Percentiles rank a stretch among this genome's conserved stretches.
phyloP scores from a whole-genome alignment of 2,113 vertebrate species.

The Cnemophilus loriae region DNA sequence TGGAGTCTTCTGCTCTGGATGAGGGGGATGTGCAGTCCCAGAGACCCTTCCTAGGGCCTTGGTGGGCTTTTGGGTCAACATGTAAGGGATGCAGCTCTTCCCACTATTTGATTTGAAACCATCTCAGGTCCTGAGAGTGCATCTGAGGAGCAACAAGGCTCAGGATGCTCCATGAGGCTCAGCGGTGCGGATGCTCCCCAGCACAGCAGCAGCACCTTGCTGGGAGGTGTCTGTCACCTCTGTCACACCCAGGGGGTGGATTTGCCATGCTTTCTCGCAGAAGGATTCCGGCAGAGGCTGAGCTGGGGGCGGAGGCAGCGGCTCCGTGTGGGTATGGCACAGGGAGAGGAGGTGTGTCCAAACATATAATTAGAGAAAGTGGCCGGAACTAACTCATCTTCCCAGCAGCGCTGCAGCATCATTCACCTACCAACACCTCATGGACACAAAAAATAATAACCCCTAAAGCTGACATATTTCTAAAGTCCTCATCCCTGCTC shows the following conservation, averaged over 20 bases:
- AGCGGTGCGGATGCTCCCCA: not conserved
- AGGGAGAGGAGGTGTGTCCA: constrained; percentile 39
- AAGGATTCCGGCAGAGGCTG: not conserved
- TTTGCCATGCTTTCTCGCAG: not conserved
- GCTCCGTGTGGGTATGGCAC: rapidly evolving
- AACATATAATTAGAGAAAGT: not conserved
- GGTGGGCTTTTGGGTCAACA: not conserved
- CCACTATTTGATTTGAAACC: not conserved
- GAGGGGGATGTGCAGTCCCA: not conserved
- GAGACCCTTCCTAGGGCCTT: not conserved
- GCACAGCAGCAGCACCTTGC: not conserved
- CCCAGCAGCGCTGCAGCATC: not conserved
- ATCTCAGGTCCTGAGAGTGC: not conserved
- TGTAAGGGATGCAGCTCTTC: not conserved
- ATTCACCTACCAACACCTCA: not conserved
- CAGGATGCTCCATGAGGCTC: not conserved
- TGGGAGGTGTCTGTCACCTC: not conserved
- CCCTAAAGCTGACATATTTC: not conserved
- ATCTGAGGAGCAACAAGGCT: not conserved
- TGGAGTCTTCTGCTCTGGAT: not conserved
- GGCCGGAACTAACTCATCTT: constrained; percentile 12
- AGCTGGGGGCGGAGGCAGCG: not conserved
- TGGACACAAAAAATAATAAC: not conserved
- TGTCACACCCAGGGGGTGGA: not conserved
- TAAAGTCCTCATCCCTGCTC: not conserved